Evolutionary conservation across 2,888 invertebrate genomes (phyloP), one percentile per base, ranked within the genome.

Genomic region (Trypoxylon attenuatum): DNA sequence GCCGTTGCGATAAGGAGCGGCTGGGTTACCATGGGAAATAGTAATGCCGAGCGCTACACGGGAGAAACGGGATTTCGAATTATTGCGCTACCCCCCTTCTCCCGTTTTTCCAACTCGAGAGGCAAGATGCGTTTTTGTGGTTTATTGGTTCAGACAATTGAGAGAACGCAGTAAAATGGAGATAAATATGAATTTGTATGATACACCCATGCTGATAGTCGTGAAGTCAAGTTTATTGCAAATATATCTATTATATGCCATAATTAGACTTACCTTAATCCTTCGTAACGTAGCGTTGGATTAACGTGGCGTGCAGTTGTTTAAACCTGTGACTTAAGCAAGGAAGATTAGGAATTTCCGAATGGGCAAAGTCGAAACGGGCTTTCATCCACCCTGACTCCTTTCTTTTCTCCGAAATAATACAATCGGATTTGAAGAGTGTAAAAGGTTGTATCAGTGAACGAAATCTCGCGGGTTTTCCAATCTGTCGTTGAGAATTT

Each of bases 381-480:
- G 33, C 29, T 41, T 38, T 21, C n/a, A 23, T 41, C 53, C 38
- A 13, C 25, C 27, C 54, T 42, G 51, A 29, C 57, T 49, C 18
- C 19, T 38, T 27, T 57, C 45, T 45, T 13, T 41, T 10, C 21
- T 23, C 19, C n/a, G 41, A 57, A 59, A 64, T 68, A 68, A 73
- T 71, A 69, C 66, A 76, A 82, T 82, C 76, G 82, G 82, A 82
- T 83, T 79, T 73, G 74, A 69, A 67, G 68, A 83, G 83, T 81
- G 83, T 81, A 75, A 76, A 83, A 77, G 71, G 74, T 58, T 82
- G 81, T 83, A 79, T 75, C 77, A 23, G 50, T 25, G 63, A 70
- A 69, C 58, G 67, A 71, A 77, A 81, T 78, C 78, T 75, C 72
- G 52, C 58, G 73, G 71, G 77, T 76, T 69, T 53, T 59, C 55